A percentile compares a stretch with the other conserved stretches of the same genome.
Conservation (phyloP, 2,797 vertebrate species). For the Borostomias antarcticus region DNA sequence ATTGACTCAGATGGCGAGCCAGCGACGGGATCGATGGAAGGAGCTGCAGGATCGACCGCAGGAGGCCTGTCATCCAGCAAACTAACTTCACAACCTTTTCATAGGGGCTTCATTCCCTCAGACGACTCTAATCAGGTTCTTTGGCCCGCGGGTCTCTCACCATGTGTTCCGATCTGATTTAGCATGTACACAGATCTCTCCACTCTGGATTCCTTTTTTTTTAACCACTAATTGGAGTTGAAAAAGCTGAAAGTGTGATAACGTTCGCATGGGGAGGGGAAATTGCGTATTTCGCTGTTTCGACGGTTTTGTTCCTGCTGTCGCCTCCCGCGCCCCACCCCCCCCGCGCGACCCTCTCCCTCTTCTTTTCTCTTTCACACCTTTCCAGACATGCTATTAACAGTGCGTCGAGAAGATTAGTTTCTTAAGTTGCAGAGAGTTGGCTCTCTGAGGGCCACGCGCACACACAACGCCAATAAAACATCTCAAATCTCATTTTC, state of each 20-base stretch:
- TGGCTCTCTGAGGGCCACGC: conserved; percentile 24
- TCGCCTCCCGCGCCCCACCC: too few species aligned
- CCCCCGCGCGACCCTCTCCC: conserved; percentile 8
- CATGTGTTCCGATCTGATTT: conserved; percentile 50
- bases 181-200: conserved; percentile 42
- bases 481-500: conserved; percentile 39
- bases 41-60: background rate
- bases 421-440: conserved; percentile 51
- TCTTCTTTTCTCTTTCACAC: conserved; percentile 44
- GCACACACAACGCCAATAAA: conserved; percentile 35
- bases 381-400: conserved; percentile 54
- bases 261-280: conserved; percentile 56
- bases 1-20: conserved; percentile 29
- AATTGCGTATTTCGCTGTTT: conserved; percentile 49
- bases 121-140: conserved; percentile 38
- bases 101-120: conserved; percentile 16
- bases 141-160: conserved; percentile 28
- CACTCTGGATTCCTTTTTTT: conserved; percentile 44
- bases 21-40: conserved; percentile 33
- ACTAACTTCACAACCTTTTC: conserved; percentile 40
- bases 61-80: conserved; percentile 4
- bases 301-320: too few species aligned
- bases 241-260: conserved; percentile 59
- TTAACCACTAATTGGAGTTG: conserved; percentile 64
- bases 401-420: conserved; percentile 51